Base-by-base conservation (phyloP, 2,888 invertebrate genomes). In the Morinoia aosen region DNA sequence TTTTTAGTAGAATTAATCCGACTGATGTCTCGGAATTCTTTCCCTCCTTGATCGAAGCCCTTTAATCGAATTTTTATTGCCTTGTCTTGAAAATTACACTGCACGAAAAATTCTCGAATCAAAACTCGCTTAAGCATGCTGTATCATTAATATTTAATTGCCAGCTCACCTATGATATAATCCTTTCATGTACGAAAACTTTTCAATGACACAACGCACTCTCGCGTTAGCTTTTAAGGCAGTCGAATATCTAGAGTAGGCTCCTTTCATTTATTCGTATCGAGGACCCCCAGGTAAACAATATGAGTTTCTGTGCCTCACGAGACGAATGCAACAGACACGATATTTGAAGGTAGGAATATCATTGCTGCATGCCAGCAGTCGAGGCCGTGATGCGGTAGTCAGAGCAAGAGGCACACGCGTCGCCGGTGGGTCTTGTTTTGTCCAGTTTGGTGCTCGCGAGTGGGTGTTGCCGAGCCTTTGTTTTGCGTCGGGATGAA, bases 401-500 rank as follows among this genome's bases (percentile, higher is more conserved):
- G 76, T 76, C 76, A 33, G 33, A 33, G 76, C 19, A 33, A 10
- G 76, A 76, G 76, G 76, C 25, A 33, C 76, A 76, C 76, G 76
- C 90, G 90, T 39, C 90, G 11, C 40, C 40, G 40, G 39, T 90
- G 90, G 39, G 90, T 90, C 40, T 39, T 90, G 90, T 90, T 39
- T 40, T 39, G 90, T 40, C 40, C 90, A 90, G 90, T 11, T 12
- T 8, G 90, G 90, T 90, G 40, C 48, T 39, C 19, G 90, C 11
- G 39, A 90, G 40, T 48, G 90, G 48, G 90, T 39, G 90, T 48
- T 90, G 90, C 90, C 40, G 90, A 39, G 90, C 90, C 90, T 90
- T 90, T 90, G 90, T 90, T 90, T 90, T 90, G 90, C 90, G 39
- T 48, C 40, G 90, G 90, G 90, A 90, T 90, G 90, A 90, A 90